A percentile compares a stretch with the other conserved stretches of the same genome.
Conservation (phyloP, 2,113 vertebrate genomes). For the Neofelis nebulosa region DNA sequence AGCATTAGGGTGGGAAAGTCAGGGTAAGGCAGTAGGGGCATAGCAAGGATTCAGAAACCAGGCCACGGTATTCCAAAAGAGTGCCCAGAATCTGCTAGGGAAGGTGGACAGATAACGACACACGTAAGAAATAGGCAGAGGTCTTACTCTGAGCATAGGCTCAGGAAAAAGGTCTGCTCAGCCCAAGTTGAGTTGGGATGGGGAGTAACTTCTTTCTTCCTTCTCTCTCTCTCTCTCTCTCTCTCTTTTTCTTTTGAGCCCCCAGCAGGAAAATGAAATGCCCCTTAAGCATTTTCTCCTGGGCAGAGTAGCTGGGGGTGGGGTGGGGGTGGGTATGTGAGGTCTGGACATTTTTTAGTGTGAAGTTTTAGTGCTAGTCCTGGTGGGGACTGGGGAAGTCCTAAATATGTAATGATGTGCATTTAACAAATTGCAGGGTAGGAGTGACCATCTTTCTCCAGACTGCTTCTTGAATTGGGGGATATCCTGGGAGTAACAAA, state of each 20-base stretch:
- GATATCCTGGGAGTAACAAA: background rate
- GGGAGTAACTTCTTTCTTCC: background rate
- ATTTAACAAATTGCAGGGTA: background rate
- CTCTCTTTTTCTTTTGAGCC: background rate
- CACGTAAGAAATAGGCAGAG: background rate
- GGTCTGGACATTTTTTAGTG: background rate
- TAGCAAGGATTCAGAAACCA: background rate
- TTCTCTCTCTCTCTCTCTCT: background rate
- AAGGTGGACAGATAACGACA: background rate
- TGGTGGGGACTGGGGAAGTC: background rate
- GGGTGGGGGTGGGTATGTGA: background rate
- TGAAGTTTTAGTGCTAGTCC: background rate
- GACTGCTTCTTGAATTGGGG: background rate
- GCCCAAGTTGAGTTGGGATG: background rate
- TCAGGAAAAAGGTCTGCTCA: background rate
- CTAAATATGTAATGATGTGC: background rate
- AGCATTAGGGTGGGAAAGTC: background rate
- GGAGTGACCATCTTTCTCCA: background rate
- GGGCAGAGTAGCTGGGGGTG: background rate
- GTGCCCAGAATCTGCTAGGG: background rate
- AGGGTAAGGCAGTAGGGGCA: background rate
- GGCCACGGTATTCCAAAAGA: background rate
- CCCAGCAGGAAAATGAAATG: background rate
- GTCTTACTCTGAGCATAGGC: background rate
- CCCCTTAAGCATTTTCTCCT: background rate